phyloP scores from a whole-genome alignment of 2,797 vertebrate genomes.

The Chrysocyon brachyurus region DNA sequence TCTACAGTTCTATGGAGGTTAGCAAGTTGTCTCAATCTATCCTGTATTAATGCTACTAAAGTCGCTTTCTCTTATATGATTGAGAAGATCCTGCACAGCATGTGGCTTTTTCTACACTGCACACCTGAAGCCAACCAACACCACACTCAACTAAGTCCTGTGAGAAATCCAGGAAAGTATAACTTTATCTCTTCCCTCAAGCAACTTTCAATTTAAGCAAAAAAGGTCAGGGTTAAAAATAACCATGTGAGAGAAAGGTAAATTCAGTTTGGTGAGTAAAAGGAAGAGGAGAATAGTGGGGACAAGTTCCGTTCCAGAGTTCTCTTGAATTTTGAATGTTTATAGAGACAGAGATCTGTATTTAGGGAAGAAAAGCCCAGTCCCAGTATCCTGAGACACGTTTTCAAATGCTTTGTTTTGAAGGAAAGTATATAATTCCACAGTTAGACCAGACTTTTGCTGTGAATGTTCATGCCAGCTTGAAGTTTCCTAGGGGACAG shows the following conservation, averaged over 20 bases:
- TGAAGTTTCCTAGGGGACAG: background rate
- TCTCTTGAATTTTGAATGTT: constrained; percentile 21
- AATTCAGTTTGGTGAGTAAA: background rate
- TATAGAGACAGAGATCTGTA: background rate
- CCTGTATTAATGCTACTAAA: background rate
- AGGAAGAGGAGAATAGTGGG: background rate
- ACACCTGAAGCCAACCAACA: background rate
- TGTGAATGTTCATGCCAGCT: background rate
- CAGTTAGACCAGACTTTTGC: background rate
- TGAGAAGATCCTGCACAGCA: background rate
- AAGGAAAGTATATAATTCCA: background rate
- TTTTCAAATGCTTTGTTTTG: background rate
- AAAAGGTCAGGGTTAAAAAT: background rate
- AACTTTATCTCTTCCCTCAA: background rate
- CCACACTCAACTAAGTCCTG: background rate
- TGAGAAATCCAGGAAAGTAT: background rate
- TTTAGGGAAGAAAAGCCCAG: background rate
- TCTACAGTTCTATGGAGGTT: background rate
- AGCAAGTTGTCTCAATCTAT: background rate
- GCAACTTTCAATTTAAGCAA: background rate
- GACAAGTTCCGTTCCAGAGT: background rate
- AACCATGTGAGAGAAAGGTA: background rate
- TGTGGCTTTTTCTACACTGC: background rate
- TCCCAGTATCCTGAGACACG: background rate
- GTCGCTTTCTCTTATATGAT: background rate